Evolutionary conservation across 1,140 invertebrate species (phyloP), one percentile per base, ranked within the genome.

Genomic region (Oppia nitens): DNA sequence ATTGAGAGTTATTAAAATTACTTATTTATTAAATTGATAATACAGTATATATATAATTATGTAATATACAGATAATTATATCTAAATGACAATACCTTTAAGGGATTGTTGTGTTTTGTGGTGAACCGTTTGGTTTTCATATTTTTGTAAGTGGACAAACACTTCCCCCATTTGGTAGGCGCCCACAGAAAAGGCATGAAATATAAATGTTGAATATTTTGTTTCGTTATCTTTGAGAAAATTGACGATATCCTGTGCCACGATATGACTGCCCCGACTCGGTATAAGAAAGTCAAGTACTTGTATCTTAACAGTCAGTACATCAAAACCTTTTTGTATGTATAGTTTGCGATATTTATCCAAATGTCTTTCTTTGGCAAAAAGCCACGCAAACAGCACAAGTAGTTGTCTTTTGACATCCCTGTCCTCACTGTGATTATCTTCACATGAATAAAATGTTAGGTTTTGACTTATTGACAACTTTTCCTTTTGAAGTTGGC

Each of bases 231-330:
- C 20, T 21, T 81, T 70, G 63, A 90, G 69, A 68, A 89, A 85
- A 55, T 79, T 76, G 3, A 90, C 64, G 1, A 88, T 70, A 63
- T 87, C 81, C 1, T 71, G 71, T 1, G 84, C 83, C 24, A 89
- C 76, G 48, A 83, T 65, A 61, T 73, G 71, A 6, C 66, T 60
- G 2, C 67, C 85, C 82, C 71, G 83, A 3, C 73, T 66, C 3
- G 87, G 88, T 81, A 84, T 87, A 60, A 91, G 74, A 23, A 89
- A 74, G 68, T 90, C 84, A 78, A 81, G 82, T 0, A 85, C 85
- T n/a, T 79, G 81, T 51, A 86, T 78, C 40, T 78, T 78, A 2
- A 91, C 79, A 20, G 80, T 79, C 14, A 89, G 70, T 2, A 91
- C 84, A 71, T 92, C 87, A 69, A 85, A 91, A n/a, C 85, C 87